phyloP scores from a whole-genome alignment of 2,888 invertebrate species.

The Athripsodes cinereus region DNA sequence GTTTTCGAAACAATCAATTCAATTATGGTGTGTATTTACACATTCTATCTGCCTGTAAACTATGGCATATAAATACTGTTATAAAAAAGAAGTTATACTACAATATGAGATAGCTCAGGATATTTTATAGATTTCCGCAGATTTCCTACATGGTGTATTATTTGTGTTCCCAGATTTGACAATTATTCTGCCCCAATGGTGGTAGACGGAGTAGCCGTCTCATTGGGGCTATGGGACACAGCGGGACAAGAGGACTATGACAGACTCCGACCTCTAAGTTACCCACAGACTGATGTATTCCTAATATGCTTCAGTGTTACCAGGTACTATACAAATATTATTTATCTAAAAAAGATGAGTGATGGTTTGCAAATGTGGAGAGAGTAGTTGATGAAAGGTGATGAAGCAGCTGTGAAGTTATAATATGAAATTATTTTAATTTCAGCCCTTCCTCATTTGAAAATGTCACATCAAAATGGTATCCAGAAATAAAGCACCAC shows the following conservation, averaged over 20 bases:
- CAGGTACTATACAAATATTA: conserved; percentile 37
- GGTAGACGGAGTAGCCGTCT: conserved; percentile 95
- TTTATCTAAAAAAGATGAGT: no score
- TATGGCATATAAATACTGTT: no score
- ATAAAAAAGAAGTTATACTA: no score
- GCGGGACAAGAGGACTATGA: conserved; percentile 98
- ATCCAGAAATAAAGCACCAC: conserved; percentile 99
- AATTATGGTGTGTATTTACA: no score
- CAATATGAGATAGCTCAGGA: no score
- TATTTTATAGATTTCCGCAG: no score
- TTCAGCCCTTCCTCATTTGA: conserved; percentile 96
- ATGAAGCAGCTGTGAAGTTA: no score
- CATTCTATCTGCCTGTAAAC: no score
- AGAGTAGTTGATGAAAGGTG: no score
- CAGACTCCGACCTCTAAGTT: conserved; percentile 89
- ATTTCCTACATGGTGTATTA: no score
- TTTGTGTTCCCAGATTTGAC: conserved; percentile 78
- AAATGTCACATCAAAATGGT: conserved; percentile 99
- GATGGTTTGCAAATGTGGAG: no score
- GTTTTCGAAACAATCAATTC: no score
- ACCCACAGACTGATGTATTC: conserved; percentile 99
- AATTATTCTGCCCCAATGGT: conserved; percentile 99
- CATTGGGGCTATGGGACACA: conserved; percentile 96
- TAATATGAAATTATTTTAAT: conserved; percentile 27
- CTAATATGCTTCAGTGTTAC: conserved; percentile 99